Evolutionary conservation across 2,797 vertebrate genomes (phyloP), one percentile per base, ranked within the genome.

Genomic region (Pteropus rufus): DNA sequence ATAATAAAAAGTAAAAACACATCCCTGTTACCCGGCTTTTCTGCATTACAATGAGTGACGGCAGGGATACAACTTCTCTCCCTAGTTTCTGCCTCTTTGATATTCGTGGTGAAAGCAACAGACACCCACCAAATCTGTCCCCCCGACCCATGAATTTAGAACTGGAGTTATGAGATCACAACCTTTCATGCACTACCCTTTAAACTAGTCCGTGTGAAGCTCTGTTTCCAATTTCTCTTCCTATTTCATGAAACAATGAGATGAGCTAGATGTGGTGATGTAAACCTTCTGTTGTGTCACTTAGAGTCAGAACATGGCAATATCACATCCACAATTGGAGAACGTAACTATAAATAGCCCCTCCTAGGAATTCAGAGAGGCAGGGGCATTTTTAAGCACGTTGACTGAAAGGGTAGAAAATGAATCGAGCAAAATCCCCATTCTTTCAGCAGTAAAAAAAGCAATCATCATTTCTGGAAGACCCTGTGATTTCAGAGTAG

Each of bases 1-100:
- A 97, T 97, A 98, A 98, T 96, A 96, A 96, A 92, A 90, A 41
- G 54, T 89, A 84, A 86, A 96, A 91, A 96, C 93, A 97, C 95
- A 94, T 84, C 91, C 16, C 82, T 65, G 77, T 86, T 60, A 44
- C 34, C 29, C 46, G 80, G 82, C 83, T 97, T 92, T 96, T 94
- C 82, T 86, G 64, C 97, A 95, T 89, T 89, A 58, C 36, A 52
- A 0, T 58, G 70, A 98, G 87, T 94, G 64, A 46, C 19, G 10
- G 65, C 52, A 4, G 10, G 26, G 26, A 82, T 39, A n/a, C 11
- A 46, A 8, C 19, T 44, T 31, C 34, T 26, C 49, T n/a, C 5
- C 19, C 2, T 3, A 70, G 31, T 16, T 69, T 69, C 69, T 79
- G 10, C 18, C 23, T 64, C 29, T 64, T 31, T 8, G 9, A 18